phyloP scores from a whole-genome alignment of 2,888 invertebrate species.

The Lamellibrachia satsuma region DNA sequence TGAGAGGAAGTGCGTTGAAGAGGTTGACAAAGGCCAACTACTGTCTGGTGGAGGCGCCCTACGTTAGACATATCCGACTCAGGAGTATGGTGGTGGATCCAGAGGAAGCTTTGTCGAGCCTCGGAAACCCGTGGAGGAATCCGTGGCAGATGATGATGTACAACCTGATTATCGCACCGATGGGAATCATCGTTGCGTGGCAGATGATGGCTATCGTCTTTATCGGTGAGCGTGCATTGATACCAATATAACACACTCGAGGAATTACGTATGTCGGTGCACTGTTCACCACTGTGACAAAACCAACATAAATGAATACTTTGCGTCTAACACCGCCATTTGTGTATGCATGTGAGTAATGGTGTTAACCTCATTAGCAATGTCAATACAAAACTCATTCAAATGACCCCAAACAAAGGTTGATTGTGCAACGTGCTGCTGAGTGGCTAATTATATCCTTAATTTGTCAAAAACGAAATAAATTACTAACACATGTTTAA shows the following conservation, averaged over 20 bases:
- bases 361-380: no score
- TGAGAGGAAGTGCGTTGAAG: no score
- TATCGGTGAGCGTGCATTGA: slow-evolving; percentile 17
- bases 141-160: slow-evolving; percentile 18
- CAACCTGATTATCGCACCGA: background rate
- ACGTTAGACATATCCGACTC: background rate
- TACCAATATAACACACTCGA: no score
- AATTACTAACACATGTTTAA: no score
- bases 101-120: background rate
- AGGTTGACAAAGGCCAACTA: background rate
- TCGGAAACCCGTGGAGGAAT: slow-evolving; percentile 20
- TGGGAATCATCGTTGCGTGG: background rate
- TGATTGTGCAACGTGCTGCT: no score
- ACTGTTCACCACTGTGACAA: no score
- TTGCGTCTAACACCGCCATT: background rate
- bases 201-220: slow-evolving; percentile 24
- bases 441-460: no score
- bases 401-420: no score
- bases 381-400: no score
- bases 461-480: no score
- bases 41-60: background rate
- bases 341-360: no score
- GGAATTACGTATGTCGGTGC: no score
- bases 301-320: background rate
- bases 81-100: background rate